Conservation (phyloP, 2,888 invertebrate genomes). For the Papilio gigon region DNA sequence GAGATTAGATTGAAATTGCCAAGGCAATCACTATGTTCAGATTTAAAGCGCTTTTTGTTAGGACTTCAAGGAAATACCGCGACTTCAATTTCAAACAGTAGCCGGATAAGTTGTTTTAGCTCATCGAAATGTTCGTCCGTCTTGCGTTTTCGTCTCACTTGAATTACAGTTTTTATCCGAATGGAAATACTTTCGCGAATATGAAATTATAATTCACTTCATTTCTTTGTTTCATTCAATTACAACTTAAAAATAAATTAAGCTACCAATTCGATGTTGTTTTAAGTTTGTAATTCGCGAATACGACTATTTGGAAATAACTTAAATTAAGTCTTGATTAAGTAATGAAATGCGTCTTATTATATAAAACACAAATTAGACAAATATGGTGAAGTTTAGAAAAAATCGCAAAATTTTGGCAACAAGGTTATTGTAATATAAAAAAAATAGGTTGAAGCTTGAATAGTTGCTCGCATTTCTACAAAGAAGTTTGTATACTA, state of each 20-base stretch:
- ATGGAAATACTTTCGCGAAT: constrained; percentile 25
- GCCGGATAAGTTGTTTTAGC: constrained; percentile 59
- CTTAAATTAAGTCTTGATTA: not conserved
- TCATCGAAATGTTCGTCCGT: constrained; percentile 50
- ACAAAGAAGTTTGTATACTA: too few species aligned
- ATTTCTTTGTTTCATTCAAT: constrained; percentile 14
- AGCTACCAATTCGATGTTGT: constrained; percentile 21
- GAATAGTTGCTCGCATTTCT: not conserved
- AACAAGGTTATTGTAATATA: not conserved
- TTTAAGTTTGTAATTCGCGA: constrained; percentile 49
- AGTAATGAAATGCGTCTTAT: too few species aligned
- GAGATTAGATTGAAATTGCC: constrained; percentile 51
- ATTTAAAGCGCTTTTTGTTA: constrained; percentile 59
- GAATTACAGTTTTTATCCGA: constrained; percentile 42
- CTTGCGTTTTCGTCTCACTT: constrained; percentile 45
- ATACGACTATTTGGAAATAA: constrained; percentile 56
- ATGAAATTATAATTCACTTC: constrained; percentile 20
- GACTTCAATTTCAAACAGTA: constrained; percentile 68
- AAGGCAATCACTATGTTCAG: constrained; percentile 42
- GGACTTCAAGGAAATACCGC: constrained; percentile 69
- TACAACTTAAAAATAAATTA: not conserved
- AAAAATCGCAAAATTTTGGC: too few species aligned
- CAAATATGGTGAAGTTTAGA: too few species aligned
- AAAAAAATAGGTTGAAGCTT: not conserved
- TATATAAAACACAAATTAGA: too few species aligned